Conservation (phyloP, 2,113 vertebrate genomes). For the Bostrychus sinensis region DNA sequence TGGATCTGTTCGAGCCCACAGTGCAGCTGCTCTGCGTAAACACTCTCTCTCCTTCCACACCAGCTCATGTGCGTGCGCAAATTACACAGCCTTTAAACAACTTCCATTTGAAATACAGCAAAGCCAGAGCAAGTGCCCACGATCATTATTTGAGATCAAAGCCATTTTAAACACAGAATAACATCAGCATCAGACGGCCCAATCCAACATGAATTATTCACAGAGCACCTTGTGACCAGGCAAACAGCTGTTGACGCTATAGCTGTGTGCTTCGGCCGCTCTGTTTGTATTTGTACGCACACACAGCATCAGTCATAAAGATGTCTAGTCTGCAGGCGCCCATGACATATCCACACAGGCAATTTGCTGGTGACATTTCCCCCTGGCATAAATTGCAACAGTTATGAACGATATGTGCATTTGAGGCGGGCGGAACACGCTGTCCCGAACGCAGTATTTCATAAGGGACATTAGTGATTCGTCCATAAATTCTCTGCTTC, state of each 20-base stretch:
- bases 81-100: neutral
- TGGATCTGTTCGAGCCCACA: neutral
- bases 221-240: neutral
- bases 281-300: neutral
- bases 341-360: slow-evolving; percentile 1
- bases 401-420: slow-evolving; percentile 25
- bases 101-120: neutral
- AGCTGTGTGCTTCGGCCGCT: neutral
- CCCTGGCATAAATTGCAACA: slow-evolving; percentile 8
- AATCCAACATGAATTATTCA: neutral
- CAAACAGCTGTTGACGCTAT: neutral
- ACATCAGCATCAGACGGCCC: neutral
- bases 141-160: slow-evolving; percentile 5
- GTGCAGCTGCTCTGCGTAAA: slow-evolving; percentile 31
- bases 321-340: neutral
- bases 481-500: slow-evolving; percentile 38
- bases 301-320: neutral
- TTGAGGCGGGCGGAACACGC: neutral
- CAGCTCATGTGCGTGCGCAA: slow-evolving; percentile 4
- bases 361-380: slow-evolving; percentile 28
- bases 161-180: neutral
- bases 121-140: neutral
- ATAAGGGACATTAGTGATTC: neutral
- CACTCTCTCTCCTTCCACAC: slow-evolving; percentile 2
- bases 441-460: neutral